These are phyloP conservation scores for Drosophila multiciliata DNA, from an alignment of 2,888 invertebrate species.

Conservation along the genomic window DNA sequence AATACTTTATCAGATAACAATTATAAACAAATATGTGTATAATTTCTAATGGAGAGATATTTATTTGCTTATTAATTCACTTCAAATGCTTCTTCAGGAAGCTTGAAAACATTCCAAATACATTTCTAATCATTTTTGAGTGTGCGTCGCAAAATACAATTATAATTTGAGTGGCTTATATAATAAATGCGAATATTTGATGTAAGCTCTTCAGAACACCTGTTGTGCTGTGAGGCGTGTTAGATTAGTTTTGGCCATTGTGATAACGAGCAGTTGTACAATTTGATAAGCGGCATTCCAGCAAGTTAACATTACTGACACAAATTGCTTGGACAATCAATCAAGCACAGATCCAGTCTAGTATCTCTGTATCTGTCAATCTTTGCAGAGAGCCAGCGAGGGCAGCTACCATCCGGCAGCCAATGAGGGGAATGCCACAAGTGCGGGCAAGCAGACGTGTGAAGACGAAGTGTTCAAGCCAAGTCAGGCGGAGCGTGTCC, in stretches of 20 bases:
- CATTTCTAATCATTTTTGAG: not conserved
- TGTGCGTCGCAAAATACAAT: not conserved
- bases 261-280: slow-evolving; percentile 10
- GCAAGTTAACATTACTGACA: not conserved
- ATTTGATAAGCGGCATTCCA: slow-evolving; percentile 17
- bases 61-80: not conserved
- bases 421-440: slow-evolving; percentile 47
- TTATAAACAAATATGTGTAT: no score
- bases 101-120: not conserved
- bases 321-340: slow-evolving; percentile 18
- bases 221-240: not conserved
- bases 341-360: not conserved
- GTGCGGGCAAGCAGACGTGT: not conserved
- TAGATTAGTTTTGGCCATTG: not conserved
- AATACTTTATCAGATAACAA: no score
- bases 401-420: slow-evolving; percentile 60
- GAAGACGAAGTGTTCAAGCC: slow-evolving; percentile 54
- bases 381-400: slow-evolving; percentile 43
- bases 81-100: not conserved
- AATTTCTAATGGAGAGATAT: not conserved
- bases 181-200: not conserved
- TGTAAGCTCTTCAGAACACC: not conserved
- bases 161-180: not conserved
- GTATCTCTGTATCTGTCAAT: slow-evolving; percentile 1
- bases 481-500: slow-evolving; percentile 71